Evolutionary conservation across 2,113 vertebrate species (phyloP).

Genomic region (Brachypteracias leptosomus): DNA sequence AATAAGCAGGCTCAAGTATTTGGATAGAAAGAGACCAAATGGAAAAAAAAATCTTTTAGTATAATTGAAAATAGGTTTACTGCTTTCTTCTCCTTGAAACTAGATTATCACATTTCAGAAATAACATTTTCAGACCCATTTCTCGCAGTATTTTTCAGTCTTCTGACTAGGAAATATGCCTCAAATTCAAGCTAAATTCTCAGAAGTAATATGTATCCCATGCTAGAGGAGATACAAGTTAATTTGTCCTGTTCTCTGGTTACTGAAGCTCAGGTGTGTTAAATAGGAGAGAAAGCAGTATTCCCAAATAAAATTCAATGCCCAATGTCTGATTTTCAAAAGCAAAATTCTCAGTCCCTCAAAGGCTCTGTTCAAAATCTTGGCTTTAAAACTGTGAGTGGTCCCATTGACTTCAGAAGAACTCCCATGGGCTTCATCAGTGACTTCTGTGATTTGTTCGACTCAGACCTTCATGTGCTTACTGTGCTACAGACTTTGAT

Average conservation of each 20-base stretch:
- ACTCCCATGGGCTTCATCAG: background rate
- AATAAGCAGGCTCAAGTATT: constrained; percentile 42
- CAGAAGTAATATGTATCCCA: background rate
- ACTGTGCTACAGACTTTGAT: background rate
- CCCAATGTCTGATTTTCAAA: background rate
- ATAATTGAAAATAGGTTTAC: constrained; percentile 10
- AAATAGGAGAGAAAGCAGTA: background rate
- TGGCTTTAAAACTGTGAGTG: background rate
- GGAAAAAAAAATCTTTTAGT: background rate
- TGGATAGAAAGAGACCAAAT: background rate
- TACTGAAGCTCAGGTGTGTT: background rate
- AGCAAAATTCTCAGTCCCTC: background rate
- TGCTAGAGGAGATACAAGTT: background rate
- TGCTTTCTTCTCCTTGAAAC: constrained; percentile 23
- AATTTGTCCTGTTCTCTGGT: background rate
- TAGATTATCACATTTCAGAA: constrained; percentile 1
- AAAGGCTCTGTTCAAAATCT: background rate
- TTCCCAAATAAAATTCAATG: background rate
- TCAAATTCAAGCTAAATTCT: background rate
- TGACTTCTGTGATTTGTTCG: background rate
- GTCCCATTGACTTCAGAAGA: background rate
- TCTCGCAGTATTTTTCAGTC: background rate
- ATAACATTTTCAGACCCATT: background rate
- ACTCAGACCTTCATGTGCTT: background rate
- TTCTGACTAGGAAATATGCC: background rate